Evolutionary conservation across 2,797 vertebrate genomes (phyloP).

Genomic region (Anguilla pacifica): DNA sequence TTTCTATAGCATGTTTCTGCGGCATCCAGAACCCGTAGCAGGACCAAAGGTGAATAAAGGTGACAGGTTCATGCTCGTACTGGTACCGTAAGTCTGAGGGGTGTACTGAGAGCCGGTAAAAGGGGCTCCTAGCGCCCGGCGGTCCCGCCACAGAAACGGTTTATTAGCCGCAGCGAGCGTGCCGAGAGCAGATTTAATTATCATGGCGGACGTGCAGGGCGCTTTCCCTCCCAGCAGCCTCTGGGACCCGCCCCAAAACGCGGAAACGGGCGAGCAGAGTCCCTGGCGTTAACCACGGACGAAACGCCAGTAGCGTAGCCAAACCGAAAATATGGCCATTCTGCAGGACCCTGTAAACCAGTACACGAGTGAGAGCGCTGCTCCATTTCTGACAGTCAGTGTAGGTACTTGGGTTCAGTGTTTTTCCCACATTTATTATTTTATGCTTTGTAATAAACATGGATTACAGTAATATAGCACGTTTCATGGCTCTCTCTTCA

Average conservation of each 20-base stretch:
- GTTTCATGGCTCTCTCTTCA: not conserved
- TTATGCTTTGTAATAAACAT: not conserved
- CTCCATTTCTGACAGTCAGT: not conserved
- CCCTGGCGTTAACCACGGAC: constrained; percentile 16
- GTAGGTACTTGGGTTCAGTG: not conserved
- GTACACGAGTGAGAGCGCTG: not conserved
- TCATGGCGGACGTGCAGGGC: constrained; percentile 22
- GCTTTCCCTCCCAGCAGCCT: not conserved
- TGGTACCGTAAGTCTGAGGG: not conserved
- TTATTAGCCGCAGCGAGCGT: constrained; percentile 24
- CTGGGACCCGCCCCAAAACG: not conserved
- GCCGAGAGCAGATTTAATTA: constrained; percentile 37
- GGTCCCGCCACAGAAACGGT: not conserved
- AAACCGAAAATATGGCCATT: not conserved
- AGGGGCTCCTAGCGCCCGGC: not conserved
- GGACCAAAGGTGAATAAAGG: not conserved
- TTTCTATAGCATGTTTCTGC: not conserved
- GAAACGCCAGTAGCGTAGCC: not conserved
- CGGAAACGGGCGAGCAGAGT: not conserved
- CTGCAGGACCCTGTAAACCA: not conserved
- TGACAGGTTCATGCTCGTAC: not conserved
- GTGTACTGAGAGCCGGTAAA: not conserved
- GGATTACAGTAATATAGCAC: not conserved
- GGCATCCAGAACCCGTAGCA: not conserved
- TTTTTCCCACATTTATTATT: not conserved